These are phyloP conservation scores for Drosophila simulans DNA, from an alignment of 1,140 invertebrate genomes.

Conservation along the genomic window DNA sequence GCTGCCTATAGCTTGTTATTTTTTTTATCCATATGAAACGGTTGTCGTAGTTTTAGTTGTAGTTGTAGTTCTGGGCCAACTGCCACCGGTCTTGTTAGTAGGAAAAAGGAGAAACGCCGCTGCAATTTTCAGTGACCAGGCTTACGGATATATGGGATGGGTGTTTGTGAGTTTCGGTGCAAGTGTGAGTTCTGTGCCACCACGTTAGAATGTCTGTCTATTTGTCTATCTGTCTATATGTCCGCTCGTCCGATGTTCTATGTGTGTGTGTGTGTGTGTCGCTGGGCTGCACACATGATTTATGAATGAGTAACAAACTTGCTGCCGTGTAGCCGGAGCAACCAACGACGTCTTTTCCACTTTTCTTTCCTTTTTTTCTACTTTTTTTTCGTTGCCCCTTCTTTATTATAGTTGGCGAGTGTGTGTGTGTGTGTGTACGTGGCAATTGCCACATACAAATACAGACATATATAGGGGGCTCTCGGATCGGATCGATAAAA, in stretches of 20 bases:
- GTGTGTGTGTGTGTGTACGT: conserved; percentile 46
- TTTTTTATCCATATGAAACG: conserved; percentile 45
- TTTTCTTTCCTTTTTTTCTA: conserved; percentile 41
- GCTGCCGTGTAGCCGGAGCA: conserved; percentile 77
- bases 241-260: conserved; percentile 25
- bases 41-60: conserved; percentile 46
- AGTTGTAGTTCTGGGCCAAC: conserved; percentile 63
- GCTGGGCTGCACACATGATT: conserved; percentile 77
- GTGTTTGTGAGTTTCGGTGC: background rate
- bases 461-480: conserved; percentile 40
- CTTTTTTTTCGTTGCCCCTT: conserved; percentile 48
- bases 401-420: conserved; percentile 69
- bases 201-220: conserved; percentile 35
- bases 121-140: conserved; percentile 79
- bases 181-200: conserved; percentile 7
- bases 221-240: conserved; percentile 48
- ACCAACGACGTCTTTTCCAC: conserved; percentile 72
- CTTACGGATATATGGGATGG: conserved; percentile 18
- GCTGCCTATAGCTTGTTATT: conserved; percentile 47
- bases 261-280: conserved; percentile 29
- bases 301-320: conserved; percentile 83
- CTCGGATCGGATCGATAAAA: conserved; percentile 76
- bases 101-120: conserved; percentile 61
- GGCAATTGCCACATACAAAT: conserved; percentile 74
- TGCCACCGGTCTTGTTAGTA: conserved; percentile 54